Base-by-base conservation (phyloP, 2,888 invertebrate genomes). In the Cantharis rustica region DNA sequence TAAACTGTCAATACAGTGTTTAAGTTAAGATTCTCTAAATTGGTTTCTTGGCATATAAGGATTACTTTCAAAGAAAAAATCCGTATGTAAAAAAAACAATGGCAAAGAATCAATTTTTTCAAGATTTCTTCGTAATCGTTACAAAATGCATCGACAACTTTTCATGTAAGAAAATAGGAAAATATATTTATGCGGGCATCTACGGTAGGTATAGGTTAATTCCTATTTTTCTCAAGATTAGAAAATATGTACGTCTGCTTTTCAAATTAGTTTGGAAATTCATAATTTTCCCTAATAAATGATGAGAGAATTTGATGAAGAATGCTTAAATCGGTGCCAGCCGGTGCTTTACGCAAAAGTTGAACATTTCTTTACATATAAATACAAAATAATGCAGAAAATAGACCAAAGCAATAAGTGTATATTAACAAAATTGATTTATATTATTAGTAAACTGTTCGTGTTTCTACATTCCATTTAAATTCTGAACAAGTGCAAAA, bases 201-300 rank as follows among this genome's bases (percentile, higher is more conserved):
- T 27, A 27, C 11, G 11, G 2, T 11, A 27, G 4, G 31, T 1
- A 1, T 5, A 31, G n/a, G 47, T 1, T 47, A 47, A 47, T 47
- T 7, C 7, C 47, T 1, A n/a, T 7, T 47, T 47, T n/a, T n/a
- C 7, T n/a, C 47, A 47, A n/a, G n/a, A 47, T 47, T 47, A n/a
- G n/a, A 47, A 47, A 47, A 47, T n/a, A 47, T 47, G 47, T n/a
- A 47, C n/a, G n/a, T n/a, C n/a, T 47, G 47, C 47, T n/a, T 47
- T 47, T 47, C n/a, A 66, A 66, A 66, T 66, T 20, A 66, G 23
- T 20, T 71, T 64, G 26, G 66, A 75, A 71, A 77, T 64, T 77
- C 71, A 74, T 80, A 78, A 79, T 70, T 71, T 74, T 71, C 75
- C 72, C 76, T 74, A 80, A 77, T 79, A 80, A 77, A 78, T 79